phyloP scores from a whole-genome alignment of 1,140 invertebrate genomes.

The Mesaphorura yosii region DNA sequence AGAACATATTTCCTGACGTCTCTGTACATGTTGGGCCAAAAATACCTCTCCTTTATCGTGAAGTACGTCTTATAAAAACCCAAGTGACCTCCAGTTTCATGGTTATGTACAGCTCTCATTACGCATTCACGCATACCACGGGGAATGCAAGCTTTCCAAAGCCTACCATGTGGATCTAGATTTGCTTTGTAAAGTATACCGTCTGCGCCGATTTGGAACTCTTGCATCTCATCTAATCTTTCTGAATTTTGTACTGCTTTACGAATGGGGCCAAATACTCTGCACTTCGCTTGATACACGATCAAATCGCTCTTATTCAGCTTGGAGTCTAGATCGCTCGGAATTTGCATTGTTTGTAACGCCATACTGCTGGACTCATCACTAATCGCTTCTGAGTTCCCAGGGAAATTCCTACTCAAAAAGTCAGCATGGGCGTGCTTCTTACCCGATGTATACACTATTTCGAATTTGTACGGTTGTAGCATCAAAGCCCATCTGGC shows the following conservation, averaged over 20 bases:
- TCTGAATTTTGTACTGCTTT: constrained; percentile 1
- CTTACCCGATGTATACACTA: constrained; percentile 11
- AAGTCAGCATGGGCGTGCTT: constrained; percentile 9
- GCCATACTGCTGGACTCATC: no score
- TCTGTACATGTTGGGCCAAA: constrained; percentile 6
- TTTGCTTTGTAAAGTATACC: constrained; percentile 13
- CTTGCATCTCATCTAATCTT: constrained; percentile 1
- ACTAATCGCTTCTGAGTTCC: background rate
- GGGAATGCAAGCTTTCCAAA: constrained; percentile 10
- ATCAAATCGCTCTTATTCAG: no score
- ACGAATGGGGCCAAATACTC: no score
- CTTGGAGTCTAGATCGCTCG: no score
- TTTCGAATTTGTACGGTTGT: constrained; percentile 5
- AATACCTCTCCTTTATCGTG: constrained; percentile 3
- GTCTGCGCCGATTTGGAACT: constrained; percentile 5
- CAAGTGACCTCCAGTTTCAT: background rate
- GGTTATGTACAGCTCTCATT: constrained; percentile 11
- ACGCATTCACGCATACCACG: background rate
- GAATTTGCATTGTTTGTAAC: background rate
- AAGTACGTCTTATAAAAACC: constrained; percentile 4
- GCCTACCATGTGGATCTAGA: background rate
- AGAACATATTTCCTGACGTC: background rate
- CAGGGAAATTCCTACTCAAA: constrained; percentile 3
- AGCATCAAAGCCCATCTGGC: constrained; percentile 6
- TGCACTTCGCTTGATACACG: no score